phyloP scores from a whole-genome alignment of 2,888 invertebrate species.

The Polydrusus pterygomalis region DNA sequence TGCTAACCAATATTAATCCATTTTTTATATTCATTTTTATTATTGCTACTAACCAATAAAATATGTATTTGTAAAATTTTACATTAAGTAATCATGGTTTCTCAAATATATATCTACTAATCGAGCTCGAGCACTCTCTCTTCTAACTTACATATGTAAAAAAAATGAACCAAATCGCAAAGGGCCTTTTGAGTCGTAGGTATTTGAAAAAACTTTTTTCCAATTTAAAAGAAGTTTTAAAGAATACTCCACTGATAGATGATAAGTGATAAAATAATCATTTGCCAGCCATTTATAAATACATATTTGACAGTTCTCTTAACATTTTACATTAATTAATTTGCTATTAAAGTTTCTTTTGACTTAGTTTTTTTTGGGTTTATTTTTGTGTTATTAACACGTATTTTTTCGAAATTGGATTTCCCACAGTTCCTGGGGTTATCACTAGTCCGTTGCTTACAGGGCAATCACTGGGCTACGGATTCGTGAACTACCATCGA shows the following conservation, averaged over 20 bases:
- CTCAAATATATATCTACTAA: no score
- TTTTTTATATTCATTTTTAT: conserved; percentile 38
- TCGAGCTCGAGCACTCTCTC: no score
- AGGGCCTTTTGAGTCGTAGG: no score
- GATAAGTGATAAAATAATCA: no score
- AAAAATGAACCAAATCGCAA: no score
- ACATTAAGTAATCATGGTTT: no score
- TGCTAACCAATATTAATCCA: conserved; percentile 45
- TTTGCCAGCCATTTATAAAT: conserved; percentile 27
- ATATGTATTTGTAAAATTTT: conserved; percentile 43
- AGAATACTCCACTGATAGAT: background rate
- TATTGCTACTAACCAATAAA: conserved; percentile 44
- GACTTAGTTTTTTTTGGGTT: conserved; percentile 58
- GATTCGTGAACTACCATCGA: conserved; percentile 99
- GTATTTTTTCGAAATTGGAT: conserved; percentile 64
- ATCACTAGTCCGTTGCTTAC: conserved; percentile 73
- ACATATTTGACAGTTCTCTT: conserved; percentile 36
- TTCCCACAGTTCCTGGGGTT: conserved; percentile 71
- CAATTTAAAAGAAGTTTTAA: no score
- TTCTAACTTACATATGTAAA: no score
- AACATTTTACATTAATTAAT: conserved; percentile 44
- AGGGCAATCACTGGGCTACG: conserved; percentile 99
- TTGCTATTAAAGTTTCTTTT: conserved; percentile 50
- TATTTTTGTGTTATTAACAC: conserved; percentile 65
- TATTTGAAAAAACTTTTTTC: no score